Evolutionary conservation across 2,888 invertebrate species (phyloP).

Genomic region (Gisinianus flammeolus): DNA sequence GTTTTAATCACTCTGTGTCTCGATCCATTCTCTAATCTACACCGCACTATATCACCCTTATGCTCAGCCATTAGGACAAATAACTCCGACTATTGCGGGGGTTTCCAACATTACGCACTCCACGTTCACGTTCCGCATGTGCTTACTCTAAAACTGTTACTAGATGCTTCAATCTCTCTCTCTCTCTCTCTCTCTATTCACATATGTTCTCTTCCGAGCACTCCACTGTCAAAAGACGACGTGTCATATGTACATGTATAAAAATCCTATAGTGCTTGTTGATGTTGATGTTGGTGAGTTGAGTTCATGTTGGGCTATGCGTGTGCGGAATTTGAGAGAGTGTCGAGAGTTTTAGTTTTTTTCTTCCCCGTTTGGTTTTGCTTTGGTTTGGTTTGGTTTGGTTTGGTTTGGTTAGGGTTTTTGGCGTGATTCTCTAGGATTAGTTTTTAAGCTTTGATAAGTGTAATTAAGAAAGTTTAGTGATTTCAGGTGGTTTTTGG

Average conservation of each 20-base stretch:
- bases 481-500: conserved; percentile 37
- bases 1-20: conserved; percentile 58
- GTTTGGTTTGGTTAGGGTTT: too few relatives aligned
- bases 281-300: too few relatives aligned
- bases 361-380: too few relatives aligned
- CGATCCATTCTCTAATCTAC: conserved; percentile 54
- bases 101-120: conserved; percentile 26
- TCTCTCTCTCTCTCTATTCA: conserved; percentile 9
- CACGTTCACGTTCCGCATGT: conserved; percentile 22
- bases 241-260: not conserved
- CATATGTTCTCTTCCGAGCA: not conserved
- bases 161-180: not conserved
- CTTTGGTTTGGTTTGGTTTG: too few relatives aligned
- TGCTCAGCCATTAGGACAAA: conserved; percentile 42
- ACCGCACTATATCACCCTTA: conserved; percentile 52
- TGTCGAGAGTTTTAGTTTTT: too few relatives aligned
- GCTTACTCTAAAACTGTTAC: not conserved
- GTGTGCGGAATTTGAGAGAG: not conserved
- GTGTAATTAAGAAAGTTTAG: conserved; percentile 40
- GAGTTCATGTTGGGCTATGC: not conserved
- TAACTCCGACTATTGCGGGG: conserved; percentile 31
- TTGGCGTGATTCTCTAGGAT: conserved; percentile 23
- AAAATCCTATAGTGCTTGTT: not conserved
- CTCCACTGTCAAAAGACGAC: not conserved
- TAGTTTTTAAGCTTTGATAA: conserved; percentile 40